Conservation (phyloP, 2,113 vertebrate genomes). For the Onychostoma macrolepis region DNA sequence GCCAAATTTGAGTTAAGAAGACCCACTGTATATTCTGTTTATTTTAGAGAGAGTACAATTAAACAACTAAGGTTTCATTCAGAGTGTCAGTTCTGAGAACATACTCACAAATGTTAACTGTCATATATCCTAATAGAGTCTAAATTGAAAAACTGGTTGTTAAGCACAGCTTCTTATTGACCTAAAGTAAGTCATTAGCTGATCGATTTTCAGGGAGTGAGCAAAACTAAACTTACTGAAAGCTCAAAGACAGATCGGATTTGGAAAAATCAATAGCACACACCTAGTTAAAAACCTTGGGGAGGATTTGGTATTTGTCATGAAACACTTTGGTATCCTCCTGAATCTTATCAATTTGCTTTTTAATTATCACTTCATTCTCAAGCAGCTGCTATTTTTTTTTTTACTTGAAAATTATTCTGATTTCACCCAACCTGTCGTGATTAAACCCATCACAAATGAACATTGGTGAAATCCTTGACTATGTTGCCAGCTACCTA, state of each 20-base stretch:
- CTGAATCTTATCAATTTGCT: neutral
- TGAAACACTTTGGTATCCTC: neutral
- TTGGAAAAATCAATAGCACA: neutral
- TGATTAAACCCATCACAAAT: neutral
- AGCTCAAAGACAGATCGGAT: neutral
- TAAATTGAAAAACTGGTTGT: neutral
- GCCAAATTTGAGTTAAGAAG: neutral
- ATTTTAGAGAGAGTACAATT: neutral
- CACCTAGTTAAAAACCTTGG: neutral
- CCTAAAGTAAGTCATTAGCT: neutral
- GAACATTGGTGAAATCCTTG: constrained; percentile 59
- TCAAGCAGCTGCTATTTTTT: neutral
- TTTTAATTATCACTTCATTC: neutral
- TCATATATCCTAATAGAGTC: neutral
- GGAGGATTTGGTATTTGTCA: neutral
- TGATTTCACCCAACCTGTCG: neutral
- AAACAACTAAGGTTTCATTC: neutral
- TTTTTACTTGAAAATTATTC: neutral
- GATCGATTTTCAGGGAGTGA: constrained; percentile 14
- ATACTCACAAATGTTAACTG: neutral
- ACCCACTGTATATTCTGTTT: neutral
- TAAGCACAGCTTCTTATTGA: neutral
- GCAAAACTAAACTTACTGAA: neutral
- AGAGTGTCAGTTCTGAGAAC: neutral
- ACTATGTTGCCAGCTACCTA: constrained; percentile 82